Conservation (phyloP, 2,113 vertebrate genomes). For the Pluvianellus socialis region DNA sequence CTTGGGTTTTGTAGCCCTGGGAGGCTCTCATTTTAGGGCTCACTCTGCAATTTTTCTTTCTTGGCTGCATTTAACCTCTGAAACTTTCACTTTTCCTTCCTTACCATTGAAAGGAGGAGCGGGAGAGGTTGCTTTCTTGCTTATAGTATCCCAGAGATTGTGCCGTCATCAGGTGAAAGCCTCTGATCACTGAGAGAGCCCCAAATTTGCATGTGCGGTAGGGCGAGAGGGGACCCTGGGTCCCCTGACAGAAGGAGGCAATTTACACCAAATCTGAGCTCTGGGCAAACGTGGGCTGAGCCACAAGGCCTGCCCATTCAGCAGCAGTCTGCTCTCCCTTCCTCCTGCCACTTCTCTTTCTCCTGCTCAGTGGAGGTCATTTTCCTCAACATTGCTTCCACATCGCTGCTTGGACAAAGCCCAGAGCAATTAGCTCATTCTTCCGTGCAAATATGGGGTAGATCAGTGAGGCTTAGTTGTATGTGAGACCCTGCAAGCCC, state of each 20-base stretch:
- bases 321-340: not conserved
- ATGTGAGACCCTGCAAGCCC: not conserved
- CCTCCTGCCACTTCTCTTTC: not conserved
- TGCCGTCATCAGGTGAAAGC: not conserved
- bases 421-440: not conserved
- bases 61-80: not conserved
- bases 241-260: too few species aligned
- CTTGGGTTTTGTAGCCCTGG: not conserved
- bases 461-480: not conserved
- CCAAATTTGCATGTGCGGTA: fast-evolving
- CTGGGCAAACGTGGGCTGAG: not conserved
- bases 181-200: not conserved
- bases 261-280: not conserved
- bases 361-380: not conserved
- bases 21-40: not conserved
- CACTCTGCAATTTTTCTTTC: not conserved
- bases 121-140: not conserved
- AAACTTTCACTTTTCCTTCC: not conserved
- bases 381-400: not conserved
- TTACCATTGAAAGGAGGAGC: not conserved
- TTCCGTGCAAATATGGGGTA: not conserved
- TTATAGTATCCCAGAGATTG: not conserved
- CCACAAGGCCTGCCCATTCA: not conserved
- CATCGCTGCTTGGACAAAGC: not conserved
- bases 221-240: fast-evolving